phyloP scores from a whole-genome alignment of 2,113 vertebrate genomes.

The Melanerpes aurifrons region DNA sequence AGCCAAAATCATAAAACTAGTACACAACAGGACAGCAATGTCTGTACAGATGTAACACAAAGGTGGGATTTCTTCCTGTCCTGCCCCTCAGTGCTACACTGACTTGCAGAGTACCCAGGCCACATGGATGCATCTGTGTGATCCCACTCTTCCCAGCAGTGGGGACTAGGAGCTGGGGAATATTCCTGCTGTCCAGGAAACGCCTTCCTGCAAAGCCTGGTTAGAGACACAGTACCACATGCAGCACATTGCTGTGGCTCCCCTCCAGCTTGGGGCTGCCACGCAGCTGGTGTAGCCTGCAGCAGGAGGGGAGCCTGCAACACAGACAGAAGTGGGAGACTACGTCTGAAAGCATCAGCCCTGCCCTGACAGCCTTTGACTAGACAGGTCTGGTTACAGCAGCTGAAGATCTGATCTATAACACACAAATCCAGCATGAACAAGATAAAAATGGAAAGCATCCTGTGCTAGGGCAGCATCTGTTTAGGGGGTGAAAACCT shows the following conservation, averaged over 20 bases:
- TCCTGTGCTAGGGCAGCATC: slow-evolving; percentile 48
- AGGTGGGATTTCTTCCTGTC: background rate
- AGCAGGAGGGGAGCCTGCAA: background rate
- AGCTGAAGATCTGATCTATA: slow-evolving; percentile 21
- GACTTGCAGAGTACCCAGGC: background rate
- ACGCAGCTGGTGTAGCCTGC: background rate
- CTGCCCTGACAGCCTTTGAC: slow-evolving; percentile 21
- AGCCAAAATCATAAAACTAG: background rate
- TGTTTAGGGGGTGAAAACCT: slow-evolving; percentile 38
- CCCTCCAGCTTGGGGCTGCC: background rate
- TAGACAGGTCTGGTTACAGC: slow-evolving; percentile 25
- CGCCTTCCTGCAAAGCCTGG: background rate
- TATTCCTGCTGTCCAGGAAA: background rate
- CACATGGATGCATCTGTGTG: fast-evolving
- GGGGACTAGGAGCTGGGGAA: background rate
- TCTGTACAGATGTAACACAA: background rate
- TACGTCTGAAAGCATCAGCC: background rate
- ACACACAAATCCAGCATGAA: background rate
- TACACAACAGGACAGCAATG: background rate
- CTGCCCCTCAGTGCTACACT: background rate
- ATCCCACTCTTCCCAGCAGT: fast-evolving
- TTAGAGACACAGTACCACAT: background rate
- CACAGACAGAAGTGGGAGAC: background rate
- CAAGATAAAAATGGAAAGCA: slow-evolving; percentile 50
- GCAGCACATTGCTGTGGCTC: background rate